Base-by-base conservation (phyloP, 2,888 invertebrate genomes). In the Meliscaeva auricollis region DNA sequence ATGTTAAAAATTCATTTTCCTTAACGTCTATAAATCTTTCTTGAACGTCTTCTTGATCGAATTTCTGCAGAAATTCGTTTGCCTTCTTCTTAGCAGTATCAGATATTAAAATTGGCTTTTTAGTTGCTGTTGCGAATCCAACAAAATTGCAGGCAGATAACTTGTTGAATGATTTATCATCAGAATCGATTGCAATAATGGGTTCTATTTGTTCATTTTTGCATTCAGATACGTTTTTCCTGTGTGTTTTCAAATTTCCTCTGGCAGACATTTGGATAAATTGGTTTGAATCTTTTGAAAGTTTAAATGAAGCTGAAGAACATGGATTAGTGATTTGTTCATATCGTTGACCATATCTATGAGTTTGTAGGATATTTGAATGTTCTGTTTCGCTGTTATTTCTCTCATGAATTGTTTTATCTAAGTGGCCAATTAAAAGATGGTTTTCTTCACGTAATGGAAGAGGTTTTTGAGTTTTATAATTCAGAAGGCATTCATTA, bases 111-210 rank as follows among this genome's bases (percentile, higher is more conserved):
- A 68, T 62, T 60, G 70, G 41, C 17, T 88, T 88, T 9, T 54
- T 78, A 2, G 87, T 85, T 1, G 85, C 85, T 3, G 87, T 87
- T 50, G 70, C 50, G 52, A 80, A 84, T 7, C 78, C 88, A 4
- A 46, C 5, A 56, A 46, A 74, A 15, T 44, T 22, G 11, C n/a
- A 17, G 22, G 26, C 7, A 50, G 22, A n/a, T 6, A 20, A 13
- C 15, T 22, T 32, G 22, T 32, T 46, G 15, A 26, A 6, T 35
- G 6, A 46, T 32, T 6, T 30, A 0, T 30, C 22, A 13, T 64
- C 13, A n/a, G 3, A 13, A 6, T 20, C 4, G 13, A 3, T 8
- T 17, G 2, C 7, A 17, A 7, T 26, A 11, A 7, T 30, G 2
- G 13, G 9, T 46, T n/a, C 15, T 17, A 5, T 44, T 26, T 46